phyloP scores from a whole-genome alignment of 2,113 vertebrate species.

The Xenotilapia flavipinnis region DNA sequence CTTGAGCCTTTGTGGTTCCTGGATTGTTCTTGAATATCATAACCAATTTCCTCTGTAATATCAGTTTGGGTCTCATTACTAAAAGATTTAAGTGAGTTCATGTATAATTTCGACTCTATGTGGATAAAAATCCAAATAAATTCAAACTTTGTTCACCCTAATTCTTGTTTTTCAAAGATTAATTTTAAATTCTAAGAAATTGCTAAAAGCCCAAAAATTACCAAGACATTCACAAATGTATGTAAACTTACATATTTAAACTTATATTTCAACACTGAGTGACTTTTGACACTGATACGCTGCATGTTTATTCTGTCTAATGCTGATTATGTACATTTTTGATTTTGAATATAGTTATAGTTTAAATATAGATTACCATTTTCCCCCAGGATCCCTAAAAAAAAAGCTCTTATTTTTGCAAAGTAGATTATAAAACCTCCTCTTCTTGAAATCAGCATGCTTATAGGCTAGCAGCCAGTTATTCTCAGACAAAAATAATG shows the following conservation, averaged over 20 bases:
- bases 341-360: background rate
- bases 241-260: background rate
- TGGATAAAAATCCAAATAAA: background rate
- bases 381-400: background rate
- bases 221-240: background rate
- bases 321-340: background rate
- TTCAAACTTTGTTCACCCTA: background rate
- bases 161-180: background rate
- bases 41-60: background rate
- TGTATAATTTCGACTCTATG: background rate
- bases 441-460: background rate
- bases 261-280: background rate
- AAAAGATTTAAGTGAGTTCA: background rate
- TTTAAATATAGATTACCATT: background rate
- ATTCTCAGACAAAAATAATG: background rate
- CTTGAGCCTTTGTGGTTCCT: background rate
- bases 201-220: background rate
- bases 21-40: background rate
- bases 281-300: background rate
- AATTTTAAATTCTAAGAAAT: background rate
- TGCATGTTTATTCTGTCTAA: background rate
- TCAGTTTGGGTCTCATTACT: background rate
- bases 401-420: background rate
- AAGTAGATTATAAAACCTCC: background rate
- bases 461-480: background rate